phyloP scores from a whole-genome alignment of 2,888 invertebrate species.

The Buathra laborator region DNA sequence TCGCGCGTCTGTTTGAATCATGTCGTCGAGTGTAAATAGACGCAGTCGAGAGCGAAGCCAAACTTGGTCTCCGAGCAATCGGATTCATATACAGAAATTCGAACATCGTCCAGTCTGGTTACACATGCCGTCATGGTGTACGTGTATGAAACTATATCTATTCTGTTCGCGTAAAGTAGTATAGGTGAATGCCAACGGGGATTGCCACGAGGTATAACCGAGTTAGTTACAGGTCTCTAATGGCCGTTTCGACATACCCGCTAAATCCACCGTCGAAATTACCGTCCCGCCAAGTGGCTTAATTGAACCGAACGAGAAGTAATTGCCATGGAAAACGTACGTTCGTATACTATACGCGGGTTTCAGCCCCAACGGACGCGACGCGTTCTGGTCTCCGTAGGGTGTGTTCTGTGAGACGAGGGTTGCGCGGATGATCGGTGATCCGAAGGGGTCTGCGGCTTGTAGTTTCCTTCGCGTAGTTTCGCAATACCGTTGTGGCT shows the following conservation, averaged over 20 bases:
- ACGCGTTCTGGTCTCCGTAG: not conserved
- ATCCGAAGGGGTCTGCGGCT: constrained; percentile 29
- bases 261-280: constrained; percentile 79
- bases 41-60: constrained; percentile 35
- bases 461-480: constrained; percentile 27
- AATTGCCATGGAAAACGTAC: constrained; percentile 76
- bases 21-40: constrained; percentile 40
- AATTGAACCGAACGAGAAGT: constrained; percentile 82
- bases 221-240: constrained; percentile 79
- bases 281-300: constrained; percentile 76
- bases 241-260: constrained; percentile 77
- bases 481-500: constrained; percentile 1
- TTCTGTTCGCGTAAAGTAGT: constrained; percentile 16
- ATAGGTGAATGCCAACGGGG: constrained; percentile 63
- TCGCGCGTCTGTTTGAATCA: constrained; percentile 32
- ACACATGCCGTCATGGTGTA: constrained; percentile 3
- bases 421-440: constrained; percentile 27
- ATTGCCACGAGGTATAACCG: constrained; percentile 76
- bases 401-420: constrained; percentile 14
- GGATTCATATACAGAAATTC: constrained; percentile 53
- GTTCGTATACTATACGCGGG: constrained; percentile 18
- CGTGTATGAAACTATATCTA: constrained; percentile 6
- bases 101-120: constrained; percentile 34
- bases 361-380: not conserved
- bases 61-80: constrained; percentile 57